Base-by-base conservation (phyloP, 2,888 invertebrate genomes). In the Achlya flavicornis region DNA sequence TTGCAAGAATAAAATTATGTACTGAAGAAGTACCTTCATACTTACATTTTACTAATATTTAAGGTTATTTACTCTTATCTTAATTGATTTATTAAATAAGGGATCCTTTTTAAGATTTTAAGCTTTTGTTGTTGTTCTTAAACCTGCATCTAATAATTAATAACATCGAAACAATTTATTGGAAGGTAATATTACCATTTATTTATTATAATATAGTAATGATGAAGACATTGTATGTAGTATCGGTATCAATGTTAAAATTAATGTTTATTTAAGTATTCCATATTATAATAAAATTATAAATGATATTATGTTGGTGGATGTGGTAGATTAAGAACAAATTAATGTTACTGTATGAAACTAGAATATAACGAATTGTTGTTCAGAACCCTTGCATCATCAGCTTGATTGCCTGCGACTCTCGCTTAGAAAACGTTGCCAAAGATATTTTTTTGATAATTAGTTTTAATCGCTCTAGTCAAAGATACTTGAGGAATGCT, bases 171-270 rank as follows among this genome's bases (percentile, higher is more conserved):
- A 69, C 66, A 46, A 61, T 63, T 64, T 67, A 69, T 53, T 53
- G 53, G 53, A 53, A 53, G 19, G 19, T 53, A 26, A 53, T 53
- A 53, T 10, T 53, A 53, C 53, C 19, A 53, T 53, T 19, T 7
- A 53, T 53, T 53, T 53, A 53, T 53, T 19, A 19, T 71, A 72
- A 66, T 71, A 73, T 71, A 73, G 68, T 74, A 76, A 72, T 75
- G 71, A 79, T 76, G 80, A 85, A 87, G 85, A 85, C 85, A 86
- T 77, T 83, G 79, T 76, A 76, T 80, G 79, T 83, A 79, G 80
- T 84, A 62, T 46, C 62, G 48, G 73, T 79, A 74, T 79, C 76
- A 70, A 70, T 79, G 75, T 79, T 69, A 72, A 77, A 19, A 74
- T 80, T 67, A 76, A 70, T 81, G 77, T 83, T 81, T 78, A 76